phyloP scores from a whole-genome alignment of 1,140 invertebrate species.

The Drosophila takahashii region DNA sequence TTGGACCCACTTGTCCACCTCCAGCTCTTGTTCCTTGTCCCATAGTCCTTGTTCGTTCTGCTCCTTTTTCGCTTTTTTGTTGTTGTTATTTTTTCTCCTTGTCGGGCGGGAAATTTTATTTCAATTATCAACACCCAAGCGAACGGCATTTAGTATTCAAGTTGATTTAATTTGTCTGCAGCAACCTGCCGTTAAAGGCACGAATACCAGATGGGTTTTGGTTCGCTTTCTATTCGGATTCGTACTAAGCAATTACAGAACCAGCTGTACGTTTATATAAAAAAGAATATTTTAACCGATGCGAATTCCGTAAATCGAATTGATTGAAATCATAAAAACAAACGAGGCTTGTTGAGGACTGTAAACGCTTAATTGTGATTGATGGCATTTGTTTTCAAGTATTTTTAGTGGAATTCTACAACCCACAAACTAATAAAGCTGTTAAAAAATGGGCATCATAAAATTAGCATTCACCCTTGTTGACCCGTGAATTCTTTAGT shows the following conservation, averaged over 20 bases:
- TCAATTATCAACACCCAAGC: slow-evolving; percentile 72
- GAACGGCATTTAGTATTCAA: slow-evolving; percentile 40
- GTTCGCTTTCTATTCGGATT: not conserved
- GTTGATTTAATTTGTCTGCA: slow-evolving; percentile 56
- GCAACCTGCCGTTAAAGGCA: slow-evolving; percentile 28
- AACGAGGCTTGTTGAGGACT: not conserved
- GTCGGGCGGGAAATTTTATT: slow-evolving; percentile 60
- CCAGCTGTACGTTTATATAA: slow-evolving; percentile 4
- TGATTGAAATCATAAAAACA: slow-evolving; percentile 10
- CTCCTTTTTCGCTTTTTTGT: slow-evolving; percentile 1
- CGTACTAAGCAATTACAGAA: slow-evolving; percentile 7
- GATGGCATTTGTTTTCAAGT: not conserved
- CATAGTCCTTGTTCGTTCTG: slow-evolving; percentile 1
- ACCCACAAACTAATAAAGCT: not conserved
- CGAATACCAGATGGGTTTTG: slow-evolving; percentile 10
- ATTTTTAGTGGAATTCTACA: not conserved
- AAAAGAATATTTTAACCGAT: not conserved
- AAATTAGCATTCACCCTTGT: too few species aligned
- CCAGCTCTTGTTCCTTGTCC: not conserved
- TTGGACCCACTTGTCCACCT: slow-evolving; percentile 24
- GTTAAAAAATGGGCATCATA: not conserved
- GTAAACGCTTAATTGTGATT: not conserved
- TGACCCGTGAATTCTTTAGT: too few species aligned
- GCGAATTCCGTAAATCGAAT: not conserved
- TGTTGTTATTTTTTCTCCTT: slow-evolving; percentile 34